These are phyloP conservation scores for Arctocebus calabarensis DNA, from an alignment of 2,797 vertebrate species.

Conservation along the genomic window DNA sequence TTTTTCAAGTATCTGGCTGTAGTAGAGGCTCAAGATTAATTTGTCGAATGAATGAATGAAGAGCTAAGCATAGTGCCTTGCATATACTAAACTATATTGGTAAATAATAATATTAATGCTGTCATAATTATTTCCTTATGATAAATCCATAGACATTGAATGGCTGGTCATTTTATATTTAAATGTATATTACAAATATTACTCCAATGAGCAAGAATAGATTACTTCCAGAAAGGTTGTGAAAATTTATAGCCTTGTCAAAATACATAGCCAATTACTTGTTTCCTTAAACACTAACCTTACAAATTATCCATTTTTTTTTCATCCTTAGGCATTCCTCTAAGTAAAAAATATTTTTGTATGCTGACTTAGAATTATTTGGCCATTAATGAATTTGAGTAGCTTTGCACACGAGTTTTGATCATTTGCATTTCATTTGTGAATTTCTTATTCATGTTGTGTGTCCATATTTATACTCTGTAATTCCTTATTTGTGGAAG, in stretches of 20 bases:
- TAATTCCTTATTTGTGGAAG: background rate
- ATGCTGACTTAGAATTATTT: background rate
- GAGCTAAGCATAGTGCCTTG: background rate
- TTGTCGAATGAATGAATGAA: background rate
- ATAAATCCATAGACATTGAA: background rate
- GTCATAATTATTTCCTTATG: slow-evolving; percentile 6
- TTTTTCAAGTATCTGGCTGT: background rate
- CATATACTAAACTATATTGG: background rate
- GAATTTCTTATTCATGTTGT: background rate
- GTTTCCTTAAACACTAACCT: background rate
- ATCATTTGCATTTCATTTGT: background rate
- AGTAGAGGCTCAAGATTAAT: background rate
- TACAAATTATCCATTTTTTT: background rate
- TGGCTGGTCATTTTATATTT: slow-evolving; percentile 32
- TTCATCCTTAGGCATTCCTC: background rate
- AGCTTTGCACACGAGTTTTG: background rate
- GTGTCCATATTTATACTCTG: background rate
- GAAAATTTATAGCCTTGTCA: slow-evolving; percentile 27
- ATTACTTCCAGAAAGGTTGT: background rate
- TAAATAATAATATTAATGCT: background rate
- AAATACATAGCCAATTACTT: slow-evolving; percentile 20
- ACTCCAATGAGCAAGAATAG: background rate
- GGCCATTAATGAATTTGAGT: background rate
- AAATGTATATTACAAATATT: background rate
- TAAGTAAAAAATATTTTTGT: background rate